These are phyloP conservation scores for Brachionus manjavacas DNA, from an alignment of 1,140 invertebrate genomes.

Conservation along the genomic window DNA sequence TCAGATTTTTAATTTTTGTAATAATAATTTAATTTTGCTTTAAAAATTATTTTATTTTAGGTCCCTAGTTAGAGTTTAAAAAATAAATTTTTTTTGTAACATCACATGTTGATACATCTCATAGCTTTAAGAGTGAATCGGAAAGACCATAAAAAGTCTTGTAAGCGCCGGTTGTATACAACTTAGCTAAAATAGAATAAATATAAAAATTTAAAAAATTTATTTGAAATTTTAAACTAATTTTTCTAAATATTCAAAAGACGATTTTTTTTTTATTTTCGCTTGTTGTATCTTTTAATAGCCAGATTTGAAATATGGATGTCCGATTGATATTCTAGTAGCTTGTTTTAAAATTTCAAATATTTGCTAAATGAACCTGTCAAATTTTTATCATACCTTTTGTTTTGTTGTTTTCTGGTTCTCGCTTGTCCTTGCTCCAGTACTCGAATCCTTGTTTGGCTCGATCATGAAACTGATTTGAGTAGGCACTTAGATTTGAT, in stretches of 20 bases:
- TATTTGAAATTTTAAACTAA: slow-evolving; percentile 35
- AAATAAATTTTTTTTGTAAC: neutral
- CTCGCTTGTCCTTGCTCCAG: slow-evolving; percentile 19
- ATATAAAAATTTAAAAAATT: slow-evolving; percentile 1
- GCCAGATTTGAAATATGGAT: slow-evolving; percentile 37
- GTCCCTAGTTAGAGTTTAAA: too few relatives aligned
- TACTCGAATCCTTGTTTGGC: slow-evolving; percentile 40
- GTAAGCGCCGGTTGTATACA: slow-evolving; percentile 36
- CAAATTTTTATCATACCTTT: slow-evolving; percentile 7
- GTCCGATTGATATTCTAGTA: slow-evolving; percentile 14
- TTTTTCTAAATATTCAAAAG: neutral
- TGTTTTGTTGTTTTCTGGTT: slow-evolving; percentile 23
- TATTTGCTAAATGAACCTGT: neutral
- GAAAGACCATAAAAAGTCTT: slow-evolving; percentile 38
- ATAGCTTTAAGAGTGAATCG: slow-evolving; percentile 31
- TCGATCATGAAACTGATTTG: slow-evolving; percentile 38
- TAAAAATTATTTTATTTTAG: too few relatives aligned
- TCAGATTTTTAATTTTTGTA: too few relatives aligned
- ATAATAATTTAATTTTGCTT: too few relatives aligned
- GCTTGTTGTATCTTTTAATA: neutral
- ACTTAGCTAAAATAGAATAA: slow-evolving; percentile 16
- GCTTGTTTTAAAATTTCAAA: slow-evolving; percentile 33
- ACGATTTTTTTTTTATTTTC: neutral
- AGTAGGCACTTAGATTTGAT: neutral
- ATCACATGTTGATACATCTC: neutral